Evolutionary conservation across 2,797 vertebrate genomes (phyloP), one percentile per base, ranked within the genome.

Genomic region (Neosilurus hyrtlii): DNA sequence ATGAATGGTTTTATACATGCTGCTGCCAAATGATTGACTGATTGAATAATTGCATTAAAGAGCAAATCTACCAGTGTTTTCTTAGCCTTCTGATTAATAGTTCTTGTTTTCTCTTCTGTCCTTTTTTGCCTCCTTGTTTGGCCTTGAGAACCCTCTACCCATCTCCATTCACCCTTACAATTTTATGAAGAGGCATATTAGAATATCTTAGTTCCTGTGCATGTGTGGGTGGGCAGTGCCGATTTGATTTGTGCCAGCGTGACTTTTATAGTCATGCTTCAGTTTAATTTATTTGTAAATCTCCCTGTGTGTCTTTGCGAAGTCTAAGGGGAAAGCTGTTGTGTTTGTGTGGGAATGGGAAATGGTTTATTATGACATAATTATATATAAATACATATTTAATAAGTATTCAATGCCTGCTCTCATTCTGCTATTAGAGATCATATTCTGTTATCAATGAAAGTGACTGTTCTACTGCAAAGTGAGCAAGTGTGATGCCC

Each of bases 221-320:
- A 61, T 79, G 61, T 85, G 80, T 79, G 72, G 70, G 73, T 85
- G 73, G 73, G 61, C n/a, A 68, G 26, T 82, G 82, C 73, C 73
- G 24, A 67, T 63, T 87, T 87, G 77, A 84, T 85, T 81, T 79
- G 73, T 67, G 76, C 49, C 72, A 71, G 54, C 79, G 72, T 79
- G 78, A 59, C 66, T 79, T 85, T 88, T 87, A 89, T 75, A 57
- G 80, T 84, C 30, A 37, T 82, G 79, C 83, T 86, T 89, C 35
- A 79, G 75, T 82, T 88, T 84, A 82, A 85, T 86, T 80, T 78
- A 37, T 78, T 14, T 51, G 11, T 82, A 74, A 57, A 22, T 79
- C 82, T 86, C 62, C 24, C 49, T 65, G 24, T 35, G 22, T 26
- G 22, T 35, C 49, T 22, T 11, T 70, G 54, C 57, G 11, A 26